Evolutionary conservation across 2,888 invertebrate species (phyloP).

Genomic region (Mimumesa dahlbomi): DNA sequence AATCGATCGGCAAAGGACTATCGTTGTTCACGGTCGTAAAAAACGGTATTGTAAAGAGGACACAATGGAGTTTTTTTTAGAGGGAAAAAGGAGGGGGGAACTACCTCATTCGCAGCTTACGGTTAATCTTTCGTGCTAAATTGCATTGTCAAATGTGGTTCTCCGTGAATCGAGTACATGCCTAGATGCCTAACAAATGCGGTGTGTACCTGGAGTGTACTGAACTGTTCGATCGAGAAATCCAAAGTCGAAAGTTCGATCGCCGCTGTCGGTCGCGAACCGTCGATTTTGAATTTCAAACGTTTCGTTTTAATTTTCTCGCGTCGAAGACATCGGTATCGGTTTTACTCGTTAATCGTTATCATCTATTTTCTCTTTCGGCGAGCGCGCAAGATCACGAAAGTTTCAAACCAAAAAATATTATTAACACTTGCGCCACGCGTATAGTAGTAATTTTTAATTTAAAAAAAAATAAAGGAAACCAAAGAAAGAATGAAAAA

Average conservation of each 20-base stretch:
- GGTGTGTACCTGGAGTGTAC: neutral
- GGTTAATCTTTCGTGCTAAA: neutral
- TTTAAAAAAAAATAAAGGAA: too few relatives aligned
- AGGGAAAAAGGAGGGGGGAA: slow-evolving; percentile 6
- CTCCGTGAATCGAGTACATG: neutral
- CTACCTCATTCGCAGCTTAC: slow-evolving; percentile 4
- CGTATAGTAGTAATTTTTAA: too few relatives aligned
- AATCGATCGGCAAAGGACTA: slow-evolving; percentile 33
- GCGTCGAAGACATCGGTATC: too few relatives aligned
- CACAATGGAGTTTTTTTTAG: neutral
- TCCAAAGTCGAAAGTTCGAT: neutral
- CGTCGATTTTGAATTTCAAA: neutral
- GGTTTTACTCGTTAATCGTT: too few relatives aligned
- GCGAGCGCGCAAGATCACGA: too few relatives aligned
- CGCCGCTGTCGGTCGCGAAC: neutral
- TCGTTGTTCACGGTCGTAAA: neutral
- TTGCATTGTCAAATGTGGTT: neutral
- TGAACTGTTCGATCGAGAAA: neutral
- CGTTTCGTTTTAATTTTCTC: neutral
- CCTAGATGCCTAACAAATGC: neutral
- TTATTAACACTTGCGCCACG: too few relatives aligned
- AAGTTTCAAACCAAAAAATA: too few relatives aligned
- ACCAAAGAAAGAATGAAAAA: too few relatives aligned
- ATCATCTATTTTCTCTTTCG: too few relatives aligned
- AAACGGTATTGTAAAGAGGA: neutral